Conservation (phyloP, 2,797 vertebrate species). For the Anabas testudineus region DNA sequence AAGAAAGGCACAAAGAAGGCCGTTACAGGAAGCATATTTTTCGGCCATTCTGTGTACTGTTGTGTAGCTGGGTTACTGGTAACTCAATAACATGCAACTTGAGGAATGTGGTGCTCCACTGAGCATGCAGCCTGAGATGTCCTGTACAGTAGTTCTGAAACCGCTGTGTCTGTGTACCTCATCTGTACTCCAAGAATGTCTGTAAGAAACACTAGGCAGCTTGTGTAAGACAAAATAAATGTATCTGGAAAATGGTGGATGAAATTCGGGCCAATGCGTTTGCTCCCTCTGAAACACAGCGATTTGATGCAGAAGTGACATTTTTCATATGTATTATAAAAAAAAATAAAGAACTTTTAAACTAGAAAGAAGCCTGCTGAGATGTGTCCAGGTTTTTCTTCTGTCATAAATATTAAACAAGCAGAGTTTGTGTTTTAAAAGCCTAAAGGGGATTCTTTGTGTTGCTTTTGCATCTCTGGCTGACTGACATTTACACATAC, state of each 20-base stretch:
- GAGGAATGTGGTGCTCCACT: constrained; percentile 69
- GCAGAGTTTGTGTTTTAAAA: constrained; percentile 12
- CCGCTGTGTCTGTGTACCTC: constrained; percentile 51
- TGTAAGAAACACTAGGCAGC: constrained; percentile 54
- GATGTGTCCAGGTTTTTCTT: constrained; percentile 13
- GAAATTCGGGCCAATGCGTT: constrained; percentile 43
- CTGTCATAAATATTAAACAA: constrained; percentile 16
- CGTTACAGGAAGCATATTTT: constrained; percentile 26
- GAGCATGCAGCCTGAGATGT: constrained; percentile 51
- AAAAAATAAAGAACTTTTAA: constrained; percentile 67
- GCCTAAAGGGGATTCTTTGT: not conserved
- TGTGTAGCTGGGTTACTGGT: constrained; percentile 45
- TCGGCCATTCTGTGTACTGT: constrained; percentile 11
- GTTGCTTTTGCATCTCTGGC: constrained; percentile 3
- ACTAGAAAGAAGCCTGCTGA: constrained; percentile 41
- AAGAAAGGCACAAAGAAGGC: constrained; percentile 35
- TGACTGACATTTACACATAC: constrained; percentile 6
- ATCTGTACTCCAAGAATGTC: constrained; percentile 55
- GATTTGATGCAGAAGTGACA: constrained; percentile 47
- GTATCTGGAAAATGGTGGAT: constrained; percentile 39
- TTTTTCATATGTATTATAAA: constrained; percentile 71
- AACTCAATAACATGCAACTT: constrained; percentile 61
- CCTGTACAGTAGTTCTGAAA: constrained; percentile 33
- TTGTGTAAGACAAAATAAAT: constrained; percentile 46
- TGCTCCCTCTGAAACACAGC: constrained; percentile 38